Conservation (phyloP, 2,888 invertebrate species). For the Cordilura impudica region DNA sequence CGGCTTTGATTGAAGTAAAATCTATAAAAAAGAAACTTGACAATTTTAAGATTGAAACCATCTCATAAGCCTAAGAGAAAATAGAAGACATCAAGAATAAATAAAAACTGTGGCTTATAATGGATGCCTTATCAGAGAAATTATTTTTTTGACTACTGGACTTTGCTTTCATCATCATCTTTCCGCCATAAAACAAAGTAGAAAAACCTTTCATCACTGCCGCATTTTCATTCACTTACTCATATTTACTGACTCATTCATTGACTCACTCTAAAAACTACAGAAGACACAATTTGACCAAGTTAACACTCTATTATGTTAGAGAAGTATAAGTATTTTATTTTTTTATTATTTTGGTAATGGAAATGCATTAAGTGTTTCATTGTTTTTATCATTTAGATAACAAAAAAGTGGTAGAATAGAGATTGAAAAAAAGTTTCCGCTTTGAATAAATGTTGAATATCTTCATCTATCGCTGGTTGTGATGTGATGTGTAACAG, state of each 20-base stretch:
- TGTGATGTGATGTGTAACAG: conserved; percentile 35
- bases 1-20: conserved; percentile 14
- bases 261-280: neutral
- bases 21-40: conserved; percentile 7
- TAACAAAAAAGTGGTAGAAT: conserved; percentile 38
- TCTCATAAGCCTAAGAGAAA: conserved; percentile 3
- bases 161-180: conserved; percentile 61
- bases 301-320: conserved; percentile 49
- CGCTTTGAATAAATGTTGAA: conserved; percentile 5
- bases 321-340: neutral
- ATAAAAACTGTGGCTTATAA: conserved; percentile 64
- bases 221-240: conserved; percentile 32
- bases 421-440: conserved; percentile 36
- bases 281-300: conserved; percentile 42
- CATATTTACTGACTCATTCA: conserved; percentile 4
- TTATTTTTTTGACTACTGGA: conserved; percentile 70
- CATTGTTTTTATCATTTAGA: conserved; percentile 41
- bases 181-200: neutral
- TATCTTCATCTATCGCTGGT: conserved; percentile 42
- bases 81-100: conserved; percentile 45
- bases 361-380: conserved; percentile 55
- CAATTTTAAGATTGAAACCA: conserved; percentile 17
- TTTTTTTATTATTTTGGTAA: conserved; percentile 44
- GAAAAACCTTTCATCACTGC: conserved; percentile 25
- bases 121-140: conserved; percentile 74